Percentiles rank a stretch among this genome's conserved stretches.
Conservation (phyloP, 1,140 invertebrate genomes). For the Drosophila rufa region DNA sequence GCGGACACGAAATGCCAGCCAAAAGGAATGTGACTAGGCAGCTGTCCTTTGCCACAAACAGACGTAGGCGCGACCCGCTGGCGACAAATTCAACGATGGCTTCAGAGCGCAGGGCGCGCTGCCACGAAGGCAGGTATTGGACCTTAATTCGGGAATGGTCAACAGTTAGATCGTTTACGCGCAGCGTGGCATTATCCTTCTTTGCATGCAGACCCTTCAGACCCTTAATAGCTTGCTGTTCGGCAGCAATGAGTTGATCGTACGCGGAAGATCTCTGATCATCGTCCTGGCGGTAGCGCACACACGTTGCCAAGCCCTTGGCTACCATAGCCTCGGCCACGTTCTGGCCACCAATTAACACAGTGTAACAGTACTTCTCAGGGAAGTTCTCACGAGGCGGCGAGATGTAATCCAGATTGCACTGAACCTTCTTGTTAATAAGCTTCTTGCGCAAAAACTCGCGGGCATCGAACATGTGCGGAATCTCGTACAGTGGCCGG, state of each 20-base stretch:
- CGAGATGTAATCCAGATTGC: slow-evolving; percentile 98
- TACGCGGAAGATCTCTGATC: slow-evolving; percentile 98
- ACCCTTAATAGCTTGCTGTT: slow-evolving; percentile 95
- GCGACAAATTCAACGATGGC: slow-evolving; percentile 98
- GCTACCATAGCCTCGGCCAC: slow-evolving; percentile 96
- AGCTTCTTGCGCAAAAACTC: slow-evolving; percentile 98
- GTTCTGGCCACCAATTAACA: slow-evolving; percentile 94
- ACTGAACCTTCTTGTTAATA: slow-evolving; percentile 97
- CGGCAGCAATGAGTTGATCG: slow-evolving; percentile 96
- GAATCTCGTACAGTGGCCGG: slow-evolving; percentile 97
- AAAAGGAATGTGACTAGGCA: slow-evolving; percentile 97
- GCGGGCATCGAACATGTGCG: slow-evolving; percentile 98
- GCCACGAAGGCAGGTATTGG: slow-evolving; percentile 96
- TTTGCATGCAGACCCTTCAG: slow-evolving; percentile 93
- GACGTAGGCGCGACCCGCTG: slow-evolving; percentile 95
- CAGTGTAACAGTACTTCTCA: slow-evolving; percentile 98
- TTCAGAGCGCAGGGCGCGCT: slow-evolving; percentile 93
- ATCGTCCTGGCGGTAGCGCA: slow-evolving; percentile 97
- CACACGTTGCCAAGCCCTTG: slow-evolving; percentile 96
- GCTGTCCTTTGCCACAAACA: slow-evolving; percentile 98
- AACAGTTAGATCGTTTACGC: slow-evolving; percentile 92
- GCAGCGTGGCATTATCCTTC: slow-evolving; percentile 93
- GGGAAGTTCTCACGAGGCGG: slow-evolving; percentile 96
- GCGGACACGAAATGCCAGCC: slow-evolving; percentile 95
- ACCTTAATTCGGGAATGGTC: slow-evolving; percentile 94